Conservation (phyloP, 2,888 invertebrate species). For the Bembecia ichneumoniformis region DNA sequence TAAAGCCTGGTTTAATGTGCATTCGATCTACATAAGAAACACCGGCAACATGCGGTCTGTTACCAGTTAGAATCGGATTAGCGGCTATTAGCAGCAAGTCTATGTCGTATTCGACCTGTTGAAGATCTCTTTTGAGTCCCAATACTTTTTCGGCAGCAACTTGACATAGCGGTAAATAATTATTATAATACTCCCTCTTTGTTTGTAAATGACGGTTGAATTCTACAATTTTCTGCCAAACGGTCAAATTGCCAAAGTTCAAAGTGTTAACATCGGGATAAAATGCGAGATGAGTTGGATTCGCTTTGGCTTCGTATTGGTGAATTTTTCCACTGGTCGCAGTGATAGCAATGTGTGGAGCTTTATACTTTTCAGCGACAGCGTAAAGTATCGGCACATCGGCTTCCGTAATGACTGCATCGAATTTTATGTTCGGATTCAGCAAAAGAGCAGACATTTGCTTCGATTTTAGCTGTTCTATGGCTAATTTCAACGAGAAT, state of each 20-base stretch:
- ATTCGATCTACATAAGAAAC: constrained; percentile 49
- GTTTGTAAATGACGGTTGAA: constrained; percentile 40
- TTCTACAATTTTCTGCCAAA: constrained; percentile 48
- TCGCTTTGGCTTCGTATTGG: constrained; percentile 65
- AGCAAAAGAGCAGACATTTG: constrained; percentile 48
- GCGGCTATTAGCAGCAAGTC: constrained; percentile 53
- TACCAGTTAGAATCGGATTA: constrained; percentile 48
- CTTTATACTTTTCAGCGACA: constrained; percentile 66
- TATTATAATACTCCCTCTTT: constrained; percentile 46
- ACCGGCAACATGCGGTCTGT: constrained; percentile 50
- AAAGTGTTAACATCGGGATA: constrained; percentile 65
- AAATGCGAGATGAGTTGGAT: constrained; percentile 61
- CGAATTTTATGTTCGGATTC: constrained; percentile 62
- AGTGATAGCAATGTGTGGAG: constrained; percentile 67
- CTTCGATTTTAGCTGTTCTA: constrained; percentile 53
- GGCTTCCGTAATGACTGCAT: constrained; percentile 71
- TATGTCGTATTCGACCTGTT: constrained; percentile 52
- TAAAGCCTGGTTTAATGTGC: constrained; percentile 46
- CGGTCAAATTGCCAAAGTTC: constrained; percentile 44
- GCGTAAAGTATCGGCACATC: constrained; percentile 61
- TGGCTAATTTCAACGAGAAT: constrained; percentile 41
- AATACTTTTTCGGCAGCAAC: constrained; percentile 49
- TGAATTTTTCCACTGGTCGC: constrained; percentile 59
- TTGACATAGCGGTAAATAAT: constrained; percentile 45
- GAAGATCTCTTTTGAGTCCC: constrained; percentile 39